These are phyloP conservation scores for Pycnomerus fuliginosus DNA, from an alignment of 2,888 invertebrate genomes.

Conservation along the genomic window DNA sequence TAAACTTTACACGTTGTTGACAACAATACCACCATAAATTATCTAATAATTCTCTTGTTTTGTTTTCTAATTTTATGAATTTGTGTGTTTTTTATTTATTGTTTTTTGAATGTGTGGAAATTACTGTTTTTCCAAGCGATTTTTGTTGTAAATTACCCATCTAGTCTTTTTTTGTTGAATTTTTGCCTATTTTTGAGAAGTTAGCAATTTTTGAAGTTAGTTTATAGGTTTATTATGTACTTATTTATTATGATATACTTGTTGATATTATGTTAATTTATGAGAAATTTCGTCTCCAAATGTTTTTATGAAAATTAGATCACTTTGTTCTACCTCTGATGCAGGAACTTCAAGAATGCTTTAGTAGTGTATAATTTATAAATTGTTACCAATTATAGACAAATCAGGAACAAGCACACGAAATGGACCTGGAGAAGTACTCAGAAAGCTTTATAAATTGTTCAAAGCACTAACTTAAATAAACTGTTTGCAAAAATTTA, in stretches of 20 bases:
- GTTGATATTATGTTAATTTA: conserved; percentile 28
- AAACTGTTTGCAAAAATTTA: conserved; percentile 39
- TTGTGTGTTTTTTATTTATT: conserved; percentile 25
- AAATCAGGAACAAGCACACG: conserved; percentile 15
- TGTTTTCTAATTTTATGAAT: conserved; percentile 21
- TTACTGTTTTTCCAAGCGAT: conserved; percentile 6
- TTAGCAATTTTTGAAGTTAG: too few species aligned
- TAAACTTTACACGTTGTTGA: conserved; percentile 13
- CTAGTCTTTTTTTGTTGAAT: conserved; percentile 28
- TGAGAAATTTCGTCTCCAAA: conserved; percentile 4
- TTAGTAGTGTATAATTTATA: conserved; percentile 18
- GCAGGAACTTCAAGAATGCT: conserved; percentile 14
- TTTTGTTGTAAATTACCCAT: conserved; percentile 23
- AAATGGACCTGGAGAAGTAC: conserved; percentile 13
- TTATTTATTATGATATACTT: conserved; percentile 32
- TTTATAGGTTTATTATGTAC: conserved; percentile 25
- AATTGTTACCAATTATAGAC: conserved; percentile 18
- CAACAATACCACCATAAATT: conserved; percentile 7
- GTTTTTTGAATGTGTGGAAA: conserved; percentile 16
- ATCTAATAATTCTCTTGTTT: conserved; percentile 11
- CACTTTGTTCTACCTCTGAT: conserved; percentile 20
- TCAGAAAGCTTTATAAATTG: conserved; percentile 27
- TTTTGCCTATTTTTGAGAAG: conserved; percentile 12
- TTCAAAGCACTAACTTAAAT: conserved; percentile 36
- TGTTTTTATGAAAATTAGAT: conserved; percentile 13